phyloP scores from a whole-genome alignment of 2,888 invertebrate genomes.

The Thelaira solivaga region DNA sequence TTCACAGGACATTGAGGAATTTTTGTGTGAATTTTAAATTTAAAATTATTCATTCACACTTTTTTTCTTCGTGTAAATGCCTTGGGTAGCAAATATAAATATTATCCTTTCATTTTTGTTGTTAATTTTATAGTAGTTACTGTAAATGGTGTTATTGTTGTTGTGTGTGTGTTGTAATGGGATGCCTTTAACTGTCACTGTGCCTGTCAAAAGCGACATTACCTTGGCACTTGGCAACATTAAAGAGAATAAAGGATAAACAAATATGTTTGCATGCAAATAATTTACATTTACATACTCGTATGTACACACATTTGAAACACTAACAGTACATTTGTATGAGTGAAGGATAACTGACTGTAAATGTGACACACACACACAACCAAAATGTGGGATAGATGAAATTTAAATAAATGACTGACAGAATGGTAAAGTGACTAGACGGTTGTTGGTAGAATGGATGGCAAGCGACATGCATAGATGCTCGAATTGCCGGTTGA shows the following conservation, averaged over 20 bases:
- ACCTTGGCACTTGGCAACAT: conserved; percentile 60
- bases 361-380: not conserved
- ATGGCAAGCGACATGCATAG: too few species aligned
- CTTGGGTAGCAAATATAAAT: conserved; percentile 11
- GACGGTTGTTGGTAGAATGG: conserved; percentile 7
- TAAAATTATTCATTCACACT: not conserved
- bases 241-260: conserved; percentile 55
- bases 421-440: conserved; percentile 18
- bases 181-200: conserved; percentile 58
- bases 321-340: not conserved
- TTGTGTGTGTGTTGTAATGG: conserved; percentile 37
- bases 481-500: not conserved
- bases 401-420: conserved; percentile 31
- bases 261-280: conserved; percentile 25
- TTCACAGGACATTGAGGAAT: too few species aligned
- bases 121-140: conserved; percentile 37
- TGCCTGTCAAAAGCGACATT: conserved; percentile 56
- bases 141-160: conserved; percentile 23
- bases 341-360: conserved; percentile 13
- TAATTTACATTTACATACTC: not conserved
- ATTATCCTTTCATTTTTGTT: conserved; percentile 20
- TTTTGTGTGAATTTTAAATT: not conserved
- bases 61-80: conserved; percentile 38
- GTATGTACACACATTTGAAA: too few species aligned
- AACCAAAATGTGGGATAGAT: not conserved